These are phyloP conservation scores for Sisyra terminalis DNA, from an alignment of 2,888 invertebrate genomes.

Conservation along the genomic window DNA sequence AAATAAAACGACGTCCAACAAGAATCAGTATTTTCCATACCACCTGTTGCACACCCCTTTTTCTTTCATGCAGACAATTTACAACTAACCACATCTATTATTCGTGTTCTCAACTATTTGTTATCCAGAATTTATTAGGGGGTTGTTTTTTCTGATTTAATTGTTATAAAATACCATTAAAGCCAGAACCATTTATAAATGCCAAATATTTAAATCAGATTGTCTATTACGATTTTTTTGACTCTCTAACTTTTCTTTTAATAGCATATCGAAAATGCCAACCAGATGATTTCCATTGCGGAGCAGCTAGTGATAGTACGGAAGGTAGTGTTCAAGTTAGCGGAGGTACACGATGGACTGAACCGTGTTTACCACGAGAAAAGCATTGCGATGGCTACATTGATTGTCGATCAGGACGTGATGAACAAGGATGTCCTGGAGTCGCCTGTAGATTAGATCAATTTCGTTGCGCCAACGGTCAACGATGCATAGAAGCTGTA, in stretches of 20 bases:
- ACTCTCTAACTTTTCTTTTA: constrained; percentile 16
- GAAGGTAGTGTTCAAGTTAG: background rate
- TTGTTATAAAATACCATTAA: no score
- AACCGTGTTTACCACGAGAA: constrained; percentile 73
- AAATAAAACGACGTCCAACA: no score
- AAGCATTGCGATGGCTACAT: constrained; percentile 82
- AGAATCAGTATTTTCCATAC: no score
- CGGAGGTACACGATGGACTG: constrained; percentile 34
- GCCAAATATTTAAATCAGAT: no score
- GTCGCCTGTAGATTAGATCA: constrained; percentile 65
- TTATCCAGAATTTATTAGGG: no score
- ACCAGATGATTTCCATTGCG: constrained; percentile 76
- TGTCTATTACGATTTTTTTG: no score
- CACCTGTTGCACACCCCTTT: no score
- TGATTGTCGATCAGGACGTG: constrained; percentile 72
- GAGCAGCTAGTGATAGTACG: constrained; percentile 37
- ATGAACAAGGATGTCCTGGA: constrained; percentile 61
- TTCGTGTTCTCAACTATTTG: no score
- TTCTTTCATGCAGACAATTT: no score
- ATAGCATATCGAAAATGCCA: constrained; percentile 79
- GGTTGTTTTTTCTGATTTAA: no score
- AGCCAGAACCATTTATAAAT: no score
- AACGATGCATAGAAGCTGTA: constrained; percentile 60
- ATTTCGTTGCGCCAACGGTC: constrained; percentile 67
- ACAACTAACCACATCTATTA: no score